These are phyloP conservation scores for Andrena haemorrhoa DNA, from an alignment of 2,888 invertebrate genomes.

Conservation along the genomic window DNA sequence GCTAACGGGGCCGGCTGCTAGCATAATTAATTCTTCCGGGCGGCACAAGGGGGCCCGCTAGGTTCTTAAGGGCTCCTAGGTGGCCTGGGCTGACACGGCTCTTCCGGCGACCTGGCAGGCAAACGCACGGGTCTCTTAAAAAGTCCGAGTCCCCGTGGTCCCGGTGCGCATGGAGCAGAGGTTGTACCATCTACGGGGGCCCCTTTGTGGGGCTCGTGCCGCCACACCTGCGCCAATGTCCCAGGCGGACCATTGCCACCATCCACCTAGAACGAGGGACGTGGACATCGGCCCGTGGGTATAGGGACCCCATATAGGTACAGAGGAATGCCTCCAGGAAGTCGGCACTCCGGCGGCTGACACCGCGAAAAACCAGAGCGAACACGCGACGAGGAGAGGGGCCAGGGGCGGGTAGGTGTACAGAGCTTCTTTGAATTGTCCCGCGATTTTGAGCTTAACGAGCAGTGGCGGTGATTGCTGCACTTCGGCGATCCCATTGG, in stretches of 20 bases:
- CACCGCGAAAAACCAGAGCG: conserved; percentile 63
- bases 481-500: conserved; percentile 10
- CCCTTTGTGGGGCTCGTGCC: conserved; percentile 74
- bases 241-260: conserved; percentile 55
- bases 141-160: conserved; percentile 36
- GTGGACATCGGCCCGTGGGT: conserved; percentile 57
- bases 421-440: conserved; percentile 50
- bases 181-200: conserved; percentile 74
- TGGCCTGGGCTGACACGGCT: conserved; percentile 65
- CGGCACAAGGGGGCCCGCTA: conserved; percentile 21
- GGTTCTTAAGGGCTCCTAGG: conserved; percentile 63
- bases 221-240: conserved; percentile 77
- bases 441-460: conserved; percentile 58
- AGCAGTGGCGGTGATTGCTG: conserved; percentile 25
- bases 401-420: conserved; percentile 5
- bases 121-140: conserved; percentile 41
- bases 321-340: conserved; percentile 76
- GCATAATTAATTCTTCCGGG: conserved; percentile 65
- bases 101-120: conserved; percentile 66
- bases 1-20: conserved; percentile 42
- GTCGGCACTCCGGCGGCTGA: conserved; percentile 57
- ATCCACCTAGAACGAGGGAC: conserved; percentile 48
- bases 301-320: conserved; percentile 69
- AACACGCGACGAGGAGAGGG: conserved; percentile 20
- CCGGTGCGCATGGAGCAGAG: conserved; percentile 65